phyloP scores from a whole-genome alignment of 2,888 invertebrate species.

The Cheilosia variabilis region DNA sequence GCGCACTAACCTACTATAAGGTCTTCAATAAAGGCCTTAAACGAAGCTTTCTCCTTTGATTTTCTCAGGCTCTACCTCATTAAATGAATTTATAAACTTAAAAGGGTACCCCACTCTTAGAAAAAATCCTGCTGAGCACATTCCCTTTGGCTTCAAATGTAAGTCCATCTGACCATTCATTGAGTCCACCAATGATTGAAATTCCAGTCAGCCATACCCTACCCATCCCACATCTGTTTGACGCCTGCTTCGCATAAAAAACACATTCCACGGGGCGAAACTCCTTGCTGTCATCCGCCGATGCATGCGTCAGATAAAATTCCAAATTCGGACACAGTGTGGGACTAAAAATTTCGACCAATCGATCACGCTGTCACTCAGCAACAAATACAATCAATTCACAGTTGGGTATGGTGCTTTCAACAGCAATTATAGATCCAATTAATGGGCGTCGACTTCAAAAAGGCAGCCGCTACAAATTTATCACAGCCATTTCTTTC shows the following conservation, averaged over 20 bases:
- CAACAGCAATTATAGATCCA: background rate
- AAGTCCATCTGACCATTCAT: too few species aligned
- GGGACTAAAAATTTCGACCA: background rate
- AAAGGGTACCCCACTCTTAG: too few species aligned
- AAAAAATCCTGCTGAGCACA: too few species aligned
- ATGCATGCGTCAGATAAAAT: background rate
- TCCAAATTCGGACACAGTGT: conserved; percentile 2
- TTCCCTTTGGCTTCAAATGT: too few species aligned
- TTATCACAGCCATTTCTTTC: conserved; percentile 45
- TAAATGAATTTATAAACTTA: too few species aligned
- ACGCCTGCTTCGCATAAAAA: background rate
- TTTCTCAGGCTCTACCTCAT: too few species aligned
- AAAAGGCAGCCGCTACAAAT: conserved; percentile 41
- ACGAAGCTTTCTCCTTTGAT: too few species aligned
- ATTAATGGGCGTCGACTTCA: conserved; percentile 51
- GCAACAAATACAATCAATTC: background rate
- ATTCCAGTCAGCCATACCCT: background rate
- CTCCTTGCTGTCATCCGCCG: background rate
- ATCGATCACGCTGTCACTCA: background rate
- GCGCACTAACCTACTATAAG: too few species aligned
- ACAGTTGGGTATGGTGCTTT: background rate
- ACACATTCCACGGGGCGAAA: background rate
- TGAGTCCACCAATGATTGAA: too few species aligned
- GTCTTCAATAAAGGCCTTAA: too few species aligned
- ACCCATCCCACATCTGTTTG: background rate